Percentiles rank a stretch among this genome's conserved stretches.
These are phyloP conservation scores for Syngnathoides biaculeatus DNA, from an alignment of 2,113 vertebrate genomes.

Conservation along the genomic window DNA sequence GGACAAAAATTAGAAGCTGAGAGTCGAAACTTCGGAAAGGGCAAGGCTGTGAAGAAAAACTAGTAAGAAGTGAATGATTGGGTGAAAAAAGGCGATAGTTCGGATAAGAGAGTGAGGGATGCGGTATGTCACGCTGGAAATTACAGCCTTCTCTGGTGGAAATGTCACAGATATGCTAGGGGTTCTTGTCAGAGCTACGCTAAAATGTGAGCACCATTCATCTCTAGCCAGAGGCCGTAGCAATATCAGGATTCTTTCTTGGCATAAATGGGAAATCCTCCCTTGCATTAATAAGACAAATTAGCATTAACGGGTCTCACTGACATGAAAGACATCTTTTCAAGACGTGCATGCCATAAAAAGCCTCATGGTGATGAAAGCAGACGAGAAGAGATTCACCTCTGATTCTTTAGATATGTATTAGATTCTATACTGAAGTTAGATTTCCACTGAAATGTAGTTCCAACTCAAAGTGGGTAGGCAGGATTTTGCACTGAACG, in stretches of 20 bases:
- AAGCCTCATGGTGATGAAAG: constrained; percentile 12
- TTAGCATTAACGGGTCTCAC: constrained; percentile 23
- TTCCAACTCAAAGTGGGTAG: background rate
- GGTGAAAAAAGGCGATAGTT: constrained; percentile 8
- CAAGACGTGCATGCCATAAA: constrained; percentile 13
- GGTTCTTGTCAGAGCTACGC: constrained; percentile 38
- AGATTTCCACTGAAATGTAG: background rate
- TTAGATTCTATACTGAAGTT: background rate
- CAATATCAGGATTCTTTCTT: constrained; percentile 51
- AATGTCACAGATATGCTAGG: constrained; percentile 63
- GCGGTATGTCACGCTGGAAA: constrained; percentile 47
- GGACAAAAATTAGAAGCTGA: constrained; percentile 17
- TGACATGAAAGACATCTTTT: constrained; percentile 42
- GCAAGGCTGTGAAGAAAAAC: constrained; percentile 37
- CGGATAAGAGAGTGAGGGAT: constrained; percentile 38
- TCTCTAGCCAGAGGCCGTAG: constrained; percentile 51
- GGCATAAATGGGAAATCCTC: constrained; percentile 44
- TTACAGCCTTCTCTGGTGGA: constrained; percentile 51
- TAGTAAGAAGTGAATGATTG: constrained; percentile 17
- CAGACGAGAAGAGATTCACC: background rate
- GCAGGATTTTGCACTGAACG: background rate
- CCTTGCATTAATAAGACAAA: constrained; percentile 56
- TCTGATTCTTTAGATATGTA: constrained; percentile 2
- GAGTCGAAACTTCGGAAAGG: constrained; percentile 47
- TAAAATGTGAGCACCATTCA: constrained; percentile 56